A percentile compares a stretch with the other conserved stretches of the same genome.
phyloP scores from a whole-genome alignment of 2,113 vertebrate species.

The Ardeotis arabs region DNA sequence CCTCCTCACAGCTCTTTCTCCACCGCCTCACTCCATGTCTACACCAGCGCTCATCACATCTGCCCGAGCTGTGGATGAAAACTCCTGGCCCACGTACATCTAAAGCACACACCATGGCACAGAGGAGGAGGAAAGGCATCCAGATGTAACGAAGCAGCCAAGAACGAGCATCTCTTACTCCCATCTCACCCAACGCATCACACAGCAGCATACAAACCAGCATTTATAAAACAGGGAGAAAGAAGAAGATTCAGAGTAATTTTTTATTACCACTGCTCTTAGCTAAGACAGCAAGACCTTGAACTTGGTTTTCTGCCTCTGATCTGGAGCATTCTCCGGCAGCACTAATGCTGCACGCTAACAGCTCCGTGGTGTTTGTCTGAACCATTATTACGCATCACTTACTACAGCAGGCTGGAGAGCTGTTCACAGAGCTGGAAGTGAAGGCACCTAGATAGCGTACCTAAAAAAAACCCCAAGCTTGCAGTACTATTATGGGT shows the following conservation, averaged over 20 bases:
- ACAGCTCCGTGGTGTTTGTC: neutral
- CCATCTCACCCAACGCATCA: neutral
- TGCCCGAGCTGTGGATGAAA: accelerated
- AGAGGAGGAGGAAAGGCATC: neutral
- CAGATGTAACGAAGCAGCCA: neutral
- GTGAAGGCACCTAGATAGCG: neutral
- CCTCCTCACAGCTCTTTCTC: neutral
- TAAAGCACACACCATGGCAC: accelerated
- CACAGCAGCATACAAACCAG: accelerated
- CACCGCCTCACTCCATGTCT: neutral
- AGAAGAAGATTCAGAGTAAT: neutral
- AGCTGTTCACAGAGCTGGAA: constrained; percentile 44
- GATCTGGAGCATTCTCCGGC: neutral
- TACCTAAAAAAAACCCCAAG: neutral
- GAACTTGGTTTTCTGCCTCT: neutral
- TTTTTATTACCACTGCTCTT: neutral
- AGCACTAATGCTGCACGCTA: neutral
- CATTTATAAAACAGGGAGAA: accelerated
- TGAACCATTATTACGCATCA: constrained; percentile 4
- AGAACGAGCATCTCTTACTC: neutral
- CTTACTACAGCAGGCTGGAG: neutral
- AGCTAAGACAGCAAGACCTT: neutral
- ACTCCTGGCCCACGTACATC: accelerated
- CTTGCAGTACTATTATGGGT: neutral
- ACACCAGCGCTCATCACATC: neutral